Evolutionary conservation across 1,140 invertebrate species (phyloP).

Genomic region (Sarcophaga bullata): DNA sequence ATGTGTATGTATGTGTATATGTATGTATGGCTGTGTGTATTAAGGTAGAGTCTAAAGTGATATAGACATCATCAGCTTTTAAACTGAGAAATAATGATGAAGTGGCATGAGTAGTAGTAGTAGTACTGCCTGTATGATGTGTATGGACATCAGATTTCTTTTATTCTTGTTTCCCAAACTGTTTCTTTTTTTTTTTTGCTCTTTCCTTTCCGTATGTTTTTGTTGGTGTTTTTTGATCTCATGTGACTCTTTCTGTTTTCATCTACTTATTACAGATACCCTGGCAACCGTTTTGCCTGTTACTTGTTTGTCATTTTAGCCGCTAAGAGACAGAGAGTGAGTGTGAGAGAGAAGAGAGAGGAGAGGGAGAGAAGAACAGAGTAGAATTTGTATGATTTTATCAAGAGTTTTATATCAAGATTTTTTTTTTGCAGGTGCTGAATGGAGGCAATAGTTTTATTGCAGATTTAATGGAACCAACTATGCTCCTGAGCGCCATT

Average conservation of each 20-base stretch:
- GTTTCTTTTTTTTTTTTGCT: too few relatives aligned
- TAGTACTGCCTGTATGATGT: not conserved
- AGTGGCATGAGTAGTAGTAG: not conserved
- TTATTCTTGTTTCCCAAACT: too few relatives aligned
- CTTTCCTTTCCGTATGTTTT: not conserved
- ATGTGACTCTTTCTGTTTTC: constrained; percentile 16
- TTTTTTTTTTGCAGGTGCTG: not conserved
- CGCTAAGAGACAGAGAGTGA: not conserved
- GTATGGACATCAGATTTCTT: not conserved
- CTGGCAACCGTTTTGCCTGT: not conserved
- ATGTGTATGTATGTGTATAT: not conserved
- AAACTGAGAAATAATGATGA: not conserved
- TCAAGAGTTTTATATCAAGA: not conserved
- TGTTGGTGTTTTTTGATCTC: not conserved
- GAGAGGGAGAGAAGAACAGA: too few relatives aligned
- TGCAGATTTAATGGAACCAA: not conserved
- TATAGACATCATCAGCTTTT: constrained; percentile 18
- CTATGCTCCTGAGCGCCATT: too few relatives aligned
- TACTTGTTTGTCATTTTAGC: not conserved
- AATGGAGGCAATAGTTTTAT: not conserved
- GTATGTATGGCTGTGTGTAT: not conserved
- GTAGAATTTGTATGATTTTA: not conserved
- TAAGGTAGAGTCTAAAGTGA: not conserved
- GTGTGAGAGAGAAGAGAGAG: too few relatives aligned
- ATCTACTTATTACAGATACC: constrained; percentile 6